Base-by-base conservation (phyloP, 2,113 vertebrate species). In the Pangasianodon hypophthalmus region DNA sequence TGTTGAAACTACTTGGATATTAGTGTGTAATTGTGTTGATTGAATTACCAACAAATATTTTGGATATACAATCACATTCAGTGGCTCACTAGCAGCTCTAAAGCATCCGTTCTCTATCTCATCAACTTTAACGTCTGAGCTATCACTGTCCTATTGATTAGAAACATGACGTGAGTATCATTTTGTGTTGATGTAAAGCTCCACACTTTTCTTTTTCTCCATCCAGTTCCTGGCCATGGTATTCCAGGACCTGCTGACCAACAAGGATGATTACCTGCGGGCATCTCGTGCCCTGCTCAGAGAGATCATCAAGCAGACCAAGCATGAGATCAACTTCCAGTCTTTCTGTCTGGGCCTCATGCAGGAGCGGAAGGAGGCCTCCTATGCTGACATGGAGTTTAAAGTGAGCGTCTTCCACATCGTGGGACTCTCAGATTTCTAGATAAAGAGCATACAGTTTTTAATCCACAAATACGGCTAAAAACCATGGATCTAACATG, bases 241-340 rank as follows among this genome's bases (percentile, higher is more conserved):
- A 90, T 99, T 99, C 95, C 98, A 99, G 93, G 98, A 99, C 87
- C 93, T 99, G 85, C 93, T 99, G 82, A 99, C 97, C 85, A 99
- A 97, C 87, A 99, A 99, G 89, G 98, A 99, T 0, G 98, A 99
- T 92, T 99, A 99, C 92, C 94, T 99, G 79, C 95, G 98, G 3
- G 98, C 98, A 3, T 99, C 98, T 0, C 94, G 98, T 88, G 98
- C 98, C 0, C 92, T 99, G 92, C 96, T 99, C 58, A 95, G 98
- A 0, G 98, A 99, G 93, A 99, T 99, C 95, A 97, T 99, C 95
- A 99, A 99, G 54, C 98, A 99, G 95, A 99, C 98, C 0, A 99
- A 99, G 91, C 98, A 99, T 0, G 98, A 99, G 95, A 98, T 99
- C 92, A 98, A 99, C 95, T 99, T 99, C 94, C 98, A 98, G 95